A percentile compares a stretch with the other conserved stretches of the same genome.
Conservation (phyloP, 2,797 vertebrate species). For the Amazona ochrocephala region DNA sequence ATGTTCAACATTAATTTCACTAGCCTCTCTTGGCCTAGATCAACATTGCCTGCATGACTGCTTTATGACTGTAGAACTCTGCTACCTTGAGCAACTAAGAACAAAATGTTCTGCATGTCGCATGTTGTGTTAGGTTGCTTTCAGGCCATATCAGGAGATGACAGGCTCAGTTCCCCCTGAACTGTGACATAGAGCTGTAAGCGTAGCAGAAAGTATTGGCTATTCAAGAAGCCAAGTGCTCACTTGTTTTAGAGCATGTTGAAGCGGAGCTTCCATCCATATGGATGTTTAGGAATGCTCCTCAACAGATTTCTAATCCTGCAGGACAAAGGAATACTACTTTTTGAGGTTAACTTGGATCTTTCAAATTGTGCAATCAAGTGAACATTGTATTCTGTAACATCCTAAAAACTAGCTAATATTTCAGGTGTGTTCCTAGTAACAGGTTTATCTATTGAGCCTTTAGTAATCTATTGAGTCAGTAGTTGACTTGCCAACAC, state of each 20-base stretch:
- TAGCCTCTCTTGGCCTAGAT: neutral
- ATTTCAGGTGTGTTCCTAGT: neutral
- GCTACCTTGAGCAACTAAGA: neutral
- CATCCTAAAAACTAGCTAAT: neutral
- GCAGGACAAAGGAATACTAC: neutral
- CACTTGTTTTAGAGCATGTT: neutral
- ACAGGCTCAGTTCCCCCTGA: neutral
- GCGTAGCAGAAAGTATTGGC: neutral
- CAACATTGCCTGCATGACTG: neutral
- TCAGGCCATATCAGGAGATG: neutral
- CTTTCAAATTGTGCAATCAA: neutral
- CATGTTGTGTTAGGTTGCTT: neutral
- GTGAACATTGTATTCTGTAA: neutral
- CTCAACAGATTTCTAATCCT: neutral
- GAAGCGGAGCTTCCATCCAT: neutral
- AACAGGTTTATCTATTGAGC: neutral
- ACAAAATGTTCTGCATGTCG: neutral
- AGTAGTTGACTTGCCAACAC: neutral
- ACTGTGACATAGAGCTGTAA: neutral
- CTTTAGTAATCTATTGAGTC: neutral
- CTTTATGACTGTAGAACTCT: neutral
- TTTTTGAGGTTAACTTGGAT: neutral
- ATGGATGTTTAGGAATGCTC: neutral
- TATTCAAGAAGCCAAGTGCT: neutral
- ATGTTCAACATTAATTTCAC: neutral